phyloP scores from a whole-genome alignment of 2,113 vertebrate genomes.

The Trachemys scripta region DNA sequence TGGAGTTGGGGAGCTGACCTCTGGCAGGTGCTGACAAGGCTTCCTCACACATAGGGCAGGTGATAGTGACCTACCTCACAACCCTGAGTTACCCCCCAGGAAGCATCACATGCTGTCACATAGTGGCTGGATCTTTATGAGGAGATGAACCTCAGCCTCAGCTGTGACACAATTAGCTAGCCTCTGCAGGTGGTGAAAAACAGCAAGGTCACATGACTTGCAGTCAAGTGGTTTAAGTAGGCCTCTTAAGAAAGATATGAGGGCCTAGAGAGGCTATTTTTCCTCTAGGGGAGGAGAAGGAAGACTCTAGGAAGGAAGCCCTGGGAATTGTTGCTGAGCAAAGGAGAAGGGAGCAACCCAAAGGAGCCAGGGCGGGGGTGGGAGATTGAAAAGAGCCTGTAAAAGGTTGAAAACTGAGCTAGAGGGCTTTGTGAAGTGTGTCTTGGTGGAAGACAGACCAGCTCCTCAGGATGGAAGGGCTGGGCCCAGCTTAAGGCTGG shows the following conservation, averaged over 20 bases:
- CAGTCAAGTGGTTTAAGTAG: background rate
- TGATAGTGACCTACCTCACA: too few species aligned
- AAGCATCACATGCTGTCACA: too few species aligned
- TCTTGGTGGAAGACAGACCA: background rate
- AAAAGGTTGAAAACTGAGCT: background rate
- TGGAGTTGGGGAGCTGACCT: too few species aligned
- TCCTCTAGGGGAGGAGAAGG: background rate
- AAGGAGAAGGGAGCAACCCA: background rate
- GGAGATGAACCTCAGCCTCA: too few species aligned
- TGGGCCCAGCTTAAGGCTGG: too few species aligned
- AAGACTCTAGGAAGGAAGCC: background rate
- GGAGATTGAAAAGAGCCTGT: background rate
- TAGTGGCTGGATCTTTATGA: too few species aligned
- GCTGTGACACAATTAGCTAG: background rate
- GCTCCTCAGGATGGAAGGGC: too few species aligned
- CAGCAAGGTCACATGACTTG: background rate
- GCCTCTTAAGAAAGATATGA: background rate
- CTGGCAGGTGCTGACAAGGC: too few species aligned
- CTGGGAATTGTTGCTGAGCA: background rate
- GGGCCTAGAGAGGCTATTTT: too few species aligned
- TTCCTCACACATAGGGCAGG: too few species aligned
- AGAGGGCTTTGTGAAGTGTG: background rate
- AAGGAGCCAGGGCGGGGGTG: background rate
- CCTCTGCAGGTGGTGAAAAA: background rate
- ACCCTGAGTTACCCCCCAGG: too few species aligned